Base-by-base conservation (phyloP, 2,888 invertebrate genomes). In the Mesorhabditis spiculigera region DNA sequence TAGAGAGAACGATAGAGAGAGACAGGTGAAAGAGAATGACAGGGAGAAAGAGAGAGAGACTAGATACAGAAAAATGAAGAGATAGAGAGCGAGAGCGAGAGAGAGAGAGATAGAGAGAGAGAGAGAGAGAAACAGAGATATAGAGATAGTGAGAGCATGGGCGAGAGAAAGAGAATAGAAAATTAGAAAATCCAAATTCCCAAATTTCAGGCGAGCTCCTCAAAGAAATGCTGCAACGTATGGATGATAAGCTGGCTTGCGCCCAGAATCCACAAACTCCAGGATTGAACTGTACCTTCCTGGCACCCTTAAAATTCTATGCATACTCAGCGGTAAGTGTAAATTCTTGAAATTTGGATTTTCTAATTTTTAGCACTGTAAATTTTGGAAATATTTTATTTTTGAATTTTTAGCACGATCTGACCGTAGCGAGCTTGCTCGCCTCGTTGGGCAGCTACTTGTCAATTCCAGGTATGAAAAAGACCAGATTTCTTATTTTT, bases 271-370 rank as follows among this genome's bases (percentile, higher is more conserved):
- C 10, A 28, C 28, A 28, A 50, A 50, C 8, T 3, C 8, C 8
- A 50, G 58, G 58, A 50, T 10, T n/a, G 8, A 10, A 50, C 10
- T 50, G 58, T 50, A n/a, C 58, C 8, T 13, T n/a, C 10, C 8
- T 50, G 8, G 58, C 10, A n/a, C 10, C 8, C n/a, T 50, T 50
- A n/a, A 50, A 50, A n/a, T 50, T 50, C n/a, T 50, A 50, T n/a
- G 58, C 58, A 50, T 50, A 50, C n/a, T 50, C 58, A 50, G 58
- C 58, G 58, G 58, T 50, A 50, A 50, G 58, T n/a, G 58, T 28
- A 28, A 28, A 28, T 28, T 1, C 28, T 28, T 50, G 58, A 10
- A 50, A 50, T 50, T 50, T 50, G 28, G 28, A 28, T 28, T 28
- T 28, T 28, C 28, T 28, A 28, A 50, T n/a, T 50, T 50, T 50